Evolutionary conservation across 2,888 invertebrate species (phyloP), one percentile per base, ranked within the genome.

Genomic region (Coelopa pilipes): DNA sequence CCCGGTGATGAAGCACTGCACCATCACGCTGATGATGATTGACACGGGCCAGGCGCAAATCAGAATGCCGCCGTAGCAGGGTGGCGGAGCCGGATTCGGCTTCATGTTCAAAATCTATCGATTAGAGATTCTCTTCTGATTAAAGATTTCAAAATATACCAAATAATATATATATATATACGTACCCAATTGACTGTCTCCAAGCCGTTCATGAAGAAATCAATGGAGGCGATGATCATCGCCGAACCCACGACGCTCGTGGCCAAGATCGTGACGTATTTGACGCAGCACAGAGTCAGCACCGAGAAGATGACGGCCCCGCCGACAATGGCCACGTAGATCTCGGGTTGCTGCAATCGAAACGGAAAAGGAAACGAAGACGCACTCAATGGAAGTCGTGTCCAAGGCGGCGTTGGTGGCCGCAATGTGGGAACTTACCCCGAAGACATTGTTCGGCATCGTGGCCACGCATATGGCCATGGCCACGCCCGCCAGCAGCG

Each of bases 401-500:
- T n/a, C n/a, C n/a, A n/a, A n/a, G n/a, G n/a, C n/a, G n/a, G n/a
- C n/a, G n/a, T n/a, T n/a, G n/a, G n/a, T n/a, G n/a, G n/a, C n/a
- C n/a, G n/a, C n/a, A n/a, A n/a, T n/a, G 13, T 15, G 12, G 13
- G 24, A n/a, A 81, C 83, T 83, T 79, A 87, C 87, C 68, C 88
- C 87, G 79, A 88, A 88, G 75, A 86, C 87, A 81, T 88, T 87
- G 72, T 87, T 85, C 70, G 88, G 87, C 87, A 88, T 86, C 70
- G 87, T 87, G 72, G 88, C 87, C 49, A 88, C 85, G 75, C 88
- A 88, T 5, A 88, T 82, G 17, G 86, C 86, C 86, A 88, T 88
- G 2, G 86, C 85, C 17, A 86, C 83, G 19, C 86, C 87, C 11
- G 87, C 87, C 46, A 87, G 82, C 49, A 88, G 71, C 5, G 87